phyloP scores from a whole-genome alignment of 2,113 vertebrate species.

The Struthio camelus region DNA sequence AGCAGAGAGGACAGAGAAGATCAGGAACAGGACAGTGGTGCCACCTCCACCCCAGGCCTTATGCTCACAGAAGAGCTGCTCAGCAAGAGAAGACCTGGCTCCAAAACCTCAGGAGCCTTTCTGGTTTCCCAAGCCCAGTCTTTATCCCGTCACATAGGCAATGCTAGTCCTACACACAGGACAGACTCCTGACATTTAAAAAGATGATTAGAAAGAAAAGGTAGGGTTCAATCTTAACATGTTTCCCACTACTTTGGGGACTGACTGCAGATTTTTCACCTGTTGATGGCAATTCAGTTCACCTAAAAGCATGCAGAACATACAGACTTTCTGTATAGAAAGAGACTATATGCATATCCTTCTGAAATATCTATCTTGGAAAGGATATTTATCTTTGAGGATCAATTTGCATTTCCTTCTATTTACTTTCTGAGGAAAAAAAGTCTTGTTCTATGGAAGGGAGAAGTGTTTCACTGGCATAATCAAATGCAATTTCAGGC shows the following conservation, averaged over 20 bases:
- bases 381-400: too few relatives aligned
- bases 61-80: not conserved
- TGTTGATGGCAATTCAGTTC: not conserved
- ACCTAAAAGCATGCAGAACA: too few relatives aligned
- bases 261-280: too few relatives aligned
- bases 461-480: not conserved
- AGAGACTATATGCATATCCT: too few relatives aligned
- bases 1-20: not conserved
- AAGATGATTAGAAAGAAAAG: not conserved
- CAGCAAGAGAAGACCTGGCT: not conserved
- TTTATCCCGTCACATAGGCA: too few relatives aligned
- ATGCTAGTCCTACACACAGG: not conserved
- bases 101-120: not conserved
- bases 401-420: not conserved
- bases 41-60: accelerated
- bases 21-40: not conserved
- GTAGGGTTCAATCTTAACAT: not conserved
- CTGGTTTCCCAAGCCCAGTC: not conserved
- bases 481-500: not conserved
- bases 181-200: not conserved
- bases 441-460: not conserved
- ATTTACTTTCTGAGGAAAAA: not conserved
- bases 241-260: not conserved
- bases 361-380: not conserved
- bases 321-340: too few relatives aligned